Conservation (phyloP, 2,888 invertebrate genomes). For the Meloe dianella region DNA sequence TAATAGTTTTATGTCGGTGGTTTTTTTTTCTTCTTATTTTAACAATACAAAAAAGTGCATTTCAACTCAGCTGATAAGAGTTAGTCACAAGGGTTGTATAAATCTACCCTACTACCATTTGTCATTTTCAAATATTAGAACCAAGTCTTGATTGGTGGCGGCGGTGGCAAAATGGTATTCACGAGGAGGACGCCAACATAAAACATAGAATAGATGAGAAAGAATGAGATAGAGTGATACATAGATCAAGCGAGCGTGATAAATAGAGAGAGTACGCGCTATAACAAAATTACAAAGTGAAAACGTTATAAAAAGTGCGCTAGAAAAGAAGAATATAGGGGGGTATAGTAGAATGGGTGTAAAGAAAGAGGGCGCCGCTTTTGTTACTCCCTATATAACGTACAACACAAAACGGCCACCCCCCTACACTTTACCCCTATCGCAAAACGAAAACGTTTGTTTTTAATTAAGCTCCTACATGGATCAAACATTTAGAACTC, state of each 20-base stretch:
- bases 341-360: background rate
- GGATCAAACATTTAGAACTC: background rate
- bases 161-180: conserved; percentile 2
- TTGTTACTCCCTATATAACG: conserved; percentile 1
- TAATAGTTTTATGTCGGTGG: background rate
- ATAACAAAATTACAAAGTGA: conserved; percentile 23
- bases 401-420: background rate
- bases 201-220: background rate
- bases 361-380: conserved; percentile 7
- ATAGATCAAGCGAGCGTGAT: background rate
- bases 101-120: conserved; percentile 42
- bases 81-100: conserved; percentile 41
- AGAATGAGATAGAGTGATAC: background rate
- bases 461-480: conserved; percentile 4
- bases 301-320: conserved; percentile 13
- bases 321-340: conserved; percentile 24
- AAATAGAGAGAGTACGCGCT: conserved; percentile 13
- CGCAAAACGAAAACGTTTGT: conserved; percentile 4
- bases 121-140: conserved; percentile 43
- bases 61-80: conserved; percentile 37
- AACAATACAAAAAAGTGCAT: conserved; percentile 22
- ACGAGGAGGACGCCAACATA: background rate
- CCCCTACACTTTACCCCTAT: background rate
- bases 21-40: background rate
- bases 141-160: conserved; percentile 32